These are phyloP conservation scores for Noctilio leporinus DNA, from an alignment of 2,113 vertebrate genomes.

Conservation along the genomic window DNA sequence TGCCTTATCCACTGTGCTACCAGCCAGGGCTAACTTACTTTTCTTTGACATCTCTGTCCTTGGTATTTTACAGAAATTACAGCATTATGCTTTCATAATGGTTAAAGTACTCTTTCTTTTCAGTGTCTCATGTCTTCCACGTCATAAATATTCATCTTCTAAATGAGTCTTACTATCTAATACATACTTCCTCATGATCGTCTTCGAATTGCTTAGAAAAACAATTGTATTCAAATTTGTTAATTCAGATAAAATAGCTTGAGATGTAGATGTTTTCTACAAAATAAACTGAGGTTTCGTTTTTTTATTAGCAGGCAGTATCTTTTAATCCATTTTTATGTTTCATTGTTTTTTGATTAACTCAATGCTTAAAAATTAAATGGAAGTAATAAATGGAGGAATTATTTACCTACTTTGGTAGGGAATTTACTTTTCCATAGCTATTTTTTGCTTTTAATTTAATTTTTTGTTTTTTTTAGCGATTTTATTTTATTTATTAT, in stretches of 20 bases:
- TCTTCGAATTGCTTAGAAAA: neutral
- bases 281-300: neutral
- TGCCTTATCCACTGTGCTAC: too few species aligned
- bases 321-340: neutral
- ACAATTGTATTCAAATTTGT: neutral
- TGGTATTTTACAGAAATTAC: neutral
- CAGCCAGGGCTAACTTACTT: neutral
- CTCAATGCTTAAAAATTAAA: neutral
- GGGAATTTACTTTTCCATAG: neutral
- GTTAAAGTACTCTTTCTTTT: neutral
- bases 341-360: slow-evolving; percentile 29
- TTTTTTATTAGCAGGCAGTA: neutral
- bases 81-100: neutral
- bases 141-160: neutral
- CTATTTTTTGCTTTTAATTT: too few species aligned
- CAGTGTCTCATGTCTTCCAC: neutral
- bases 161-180: neutral
- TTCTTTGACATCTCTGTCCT: neutral
- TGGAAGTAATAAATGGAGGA: neutral
- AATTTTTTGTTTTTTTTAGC: too few species aligned
- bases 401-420: neutral
- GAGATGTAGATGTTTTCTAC: neutral
- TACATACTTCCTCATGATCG: neutral
- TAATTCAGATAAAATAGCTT: neutral
- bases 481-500: too few species aligned